phyloP scores from a whole-genome alignment of 2,797 vertebrate species.

The Pipistrellus kuhlii region DNA sequence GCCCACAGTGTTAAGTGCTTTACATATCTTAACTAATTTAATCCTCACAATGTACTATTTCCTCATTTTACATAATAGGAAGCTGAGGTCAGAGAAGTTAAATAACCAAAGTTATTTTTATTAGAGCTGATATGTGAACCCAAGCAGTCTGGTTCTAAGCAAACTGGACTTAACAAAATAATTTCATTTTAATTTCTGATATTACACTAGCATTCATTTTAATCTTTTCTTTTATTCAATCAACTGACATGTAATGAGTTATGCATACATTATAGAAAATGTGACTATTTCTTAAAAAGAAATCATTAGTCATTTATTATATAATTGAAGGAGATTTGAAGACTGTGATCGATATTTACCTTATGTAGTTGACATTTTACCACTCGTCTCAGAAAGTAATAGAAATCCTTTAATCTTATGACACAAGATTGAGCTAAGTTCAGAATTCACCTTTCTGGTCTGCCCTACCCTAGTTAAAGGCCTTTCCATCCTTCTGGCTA shows the following conservation, averaged over 20 bases:
- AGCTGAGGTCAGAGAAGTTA: not conserved
- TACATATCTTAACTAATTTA: constrained; percentile 50
- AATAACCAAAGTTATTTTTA: constrained; percentile 32
- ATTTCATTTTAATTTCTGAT: constrained; percentile 30
- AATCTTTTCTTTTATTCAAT: constrained; percentile 47
- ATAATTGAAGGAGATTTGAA: constrained; percentile 1
- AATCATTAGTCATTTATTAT: constrained; percentile 28
- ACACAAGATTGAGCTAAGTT: not conserved
- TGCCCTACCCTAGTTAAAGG: not conserved
- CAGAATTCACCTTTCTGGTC: constrained; percentile 28
- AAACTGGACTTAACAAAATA: constrained; percentile 9
- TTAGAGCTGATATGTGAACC: constrained; percentile 2
- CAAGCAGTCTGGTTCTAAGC: not conserved
- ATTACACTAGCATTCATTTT: constrained; percentile 17
- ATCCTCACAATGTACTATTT: not conserved
- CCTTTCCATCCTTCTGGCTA: not conserved
- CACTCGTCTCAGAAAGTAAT: constrained; percentile 7
- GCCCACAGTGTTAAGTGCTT: not conserved
- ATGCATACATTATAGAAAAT: constrained; percentile 56
- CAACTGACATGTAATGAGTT: not conserved
- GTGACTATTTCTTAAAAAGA: constrained; percentile 24
- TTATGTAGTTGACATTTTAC: constrained; percentile 55
- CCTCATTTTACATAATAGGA: constrained; percentile 21
- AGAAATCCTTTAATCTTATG: constrained; percentile 37
- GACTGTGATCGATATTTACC: not conserved